Evolutionary conservation across 2,888 invertebrate species (phyloP).

Genomic region (Acleris laterana): DNA sequence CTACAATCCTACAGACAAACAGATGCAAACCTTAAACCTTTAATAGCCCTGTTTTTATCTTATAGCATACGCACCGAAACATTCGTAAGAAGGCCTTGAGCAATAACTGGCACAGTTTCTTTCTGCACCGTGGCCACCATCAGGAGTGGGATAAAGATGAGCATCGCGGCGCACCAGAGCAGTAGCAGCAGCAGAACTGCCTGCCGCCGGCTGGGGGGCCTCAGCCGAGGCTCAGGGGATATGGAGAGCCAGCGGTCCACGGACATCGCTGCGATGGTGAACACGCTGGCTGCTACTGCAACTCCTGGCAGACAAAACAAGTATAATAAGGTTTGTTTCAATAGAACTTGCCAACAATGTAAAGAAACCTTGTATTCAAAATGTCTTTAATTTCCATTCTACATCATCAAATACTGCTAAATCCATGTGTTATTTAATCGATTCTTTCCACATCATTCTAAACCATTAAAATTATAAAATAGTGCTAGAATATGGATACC

Average conservation of each 20-base stretch:
- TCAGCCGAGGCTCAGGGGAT: constrained; percentile 84
- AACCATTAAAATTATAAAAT: too few species aligned
- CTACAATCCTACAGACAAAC: too few species aligned
- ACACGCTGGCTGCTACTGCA: constrained; percentile 90
- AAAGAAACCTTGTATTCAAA: too few species aligned
- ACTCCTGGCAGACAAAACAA: constrained; percentile 79
- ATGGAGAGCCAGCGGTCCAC: constrained; percentile 91
- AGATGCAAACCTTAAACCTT: not conserved
- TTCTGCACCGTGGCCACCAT: constrained; percentile 73
- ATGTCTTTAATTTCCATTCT: too few species aligned
- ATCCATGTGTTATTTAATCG: too few species aligned
- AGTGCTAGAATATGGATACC: too few species aligned
- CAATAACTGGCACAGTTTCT: constrained; percentile 70
- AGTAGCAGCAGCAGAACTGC: constrained; percentile 86
- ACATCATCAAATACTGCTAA: too few species aligned
- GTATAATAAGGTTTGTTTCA: too few species aligned
- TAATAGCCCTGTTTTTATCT: too few species aligned
- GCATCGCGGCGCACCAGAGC: constrained; percentile 87
- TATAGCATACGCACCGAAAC: constrained; percentile 61
- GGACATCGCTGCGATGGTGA: constrained; percentile 91
- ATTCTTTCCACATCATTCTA: too few species aligned
- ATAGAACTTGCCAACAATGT: too few species aligned
- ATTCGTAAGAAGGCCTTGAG: constrained; percentile 58
- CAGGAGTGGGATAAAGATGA: constrained; percentile 88
- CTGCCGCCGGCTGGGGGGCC: constrained; percentile 86